Conservation (phyloP, 2,888 invertebrate genomes). For the Rhopalosiphum nymphaeae region DNA sequence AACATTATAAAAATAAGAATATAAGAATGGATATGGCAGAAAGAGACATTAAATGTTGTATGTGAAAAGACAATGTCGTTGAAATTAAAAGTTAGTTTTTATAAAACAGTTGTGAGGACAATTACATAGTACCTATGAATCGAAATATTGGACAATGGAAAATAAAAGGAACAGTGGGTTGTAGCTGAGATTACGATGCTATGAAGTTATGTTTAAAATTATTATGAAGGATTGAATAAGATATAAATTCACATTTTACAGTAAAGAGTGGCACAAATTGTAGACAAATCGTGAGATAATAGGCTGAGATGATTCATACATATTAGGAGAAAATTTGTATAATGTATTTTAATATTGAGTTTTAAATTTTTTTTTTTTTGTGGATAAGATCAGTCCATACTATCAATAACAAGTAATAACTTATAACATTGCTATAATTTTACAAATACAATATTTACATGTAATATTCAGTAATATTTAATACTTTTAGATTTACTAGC, state of each 20-base stretch:
- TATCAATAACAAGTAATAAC: no score
- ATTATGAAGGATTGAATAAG: neutral
- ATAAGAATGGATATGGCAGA: no score
- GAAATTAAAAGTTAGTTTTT: neutral
- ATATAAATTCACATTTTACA: neutral
- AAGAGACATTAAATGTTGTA: neutral
- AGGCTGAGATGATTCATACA: accelerated
- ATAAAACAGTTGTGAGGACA: neutral
- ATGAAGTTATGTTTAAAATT: neutral
- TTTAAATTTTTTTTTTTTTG: no score
- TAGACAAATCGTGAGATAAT: neutral
- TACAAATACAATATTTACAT: no score
- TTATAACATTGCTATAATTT: no score
- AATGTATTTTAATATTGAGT: no score
- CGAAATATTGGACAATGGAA: neutral
- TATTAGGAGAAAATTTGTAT: neutral
- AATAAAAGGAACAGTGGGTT: neutral
- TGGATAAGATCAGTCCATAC: no score
- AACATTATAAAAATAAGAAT: neutral
- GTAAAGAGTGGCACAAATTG: neutral
- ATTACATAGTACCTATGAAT: no score
- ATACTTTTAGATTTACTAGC: neutral
- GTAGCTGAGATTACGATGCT: neutral
- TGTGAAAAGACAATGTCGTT: neutral
- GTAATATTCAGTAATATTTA: no score